A percentile compares a stretch with the other conserved stretches of the same genome.
Evolutionary conservation across 2,888 invertebrate species (phyloP).

Genomic region (Eledone cirrhosa): DNA sequence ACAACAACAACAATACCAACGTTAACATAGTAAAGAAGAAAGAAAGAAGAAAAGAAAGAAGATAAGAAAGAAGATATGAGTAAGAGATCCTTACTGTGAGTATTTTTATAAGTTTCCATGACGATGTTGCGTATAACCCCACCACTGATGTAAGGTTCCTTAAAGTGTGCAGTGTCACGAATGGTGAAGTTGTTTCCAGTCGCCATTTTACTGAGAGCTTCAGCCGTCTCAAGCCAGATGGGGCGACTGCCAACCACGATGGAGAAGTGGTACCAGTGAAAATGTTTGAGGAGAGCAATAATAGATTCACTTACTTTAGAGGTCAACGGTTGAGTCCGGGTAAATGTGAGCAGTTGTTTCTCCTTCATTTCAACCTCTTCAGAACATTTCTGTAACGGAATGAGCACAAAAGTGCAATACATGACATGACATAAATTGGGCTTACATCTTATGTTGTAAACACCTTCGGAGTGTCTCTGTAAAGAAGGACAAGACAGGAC

Average conservation of each 20-base stretch:
- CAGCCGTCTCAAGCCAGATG: constrained; percentile 72
- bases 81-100: constrained; percentile 75
- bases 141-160: constrained; percentile 48
- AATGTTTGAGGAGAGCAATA: constrained; percentile 86
- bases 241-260: constrained; percentile 68
- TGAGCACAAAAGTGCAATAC: constrained; percentile 20
- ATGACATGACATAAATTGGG: not conserved
- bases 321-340: constrained; percentile 90
- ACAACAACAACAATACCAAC: no score
- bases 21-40: no score
- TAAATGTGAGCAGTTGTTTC: constrained; percentile 80
- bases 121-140: constrained; percentile 72
- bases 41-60: no score
- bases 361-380: constrained; percentile 73
- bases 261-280: constrained; percentile 89
- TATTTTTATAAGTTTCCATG: constrained; percentile 78
- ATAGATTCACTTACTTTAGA: constrained; percentile 86
- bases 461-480: no score
- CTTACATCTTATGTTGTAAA: no score
- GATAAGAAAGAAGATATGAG: no score
- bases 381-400: constrained; percentile 84
- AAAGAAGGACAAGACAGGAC: no score
- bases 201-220: constrained; percentile 81
- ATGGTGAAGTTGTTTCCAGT: constrained; percentile 78
- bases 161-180: constrained; percentile 73